A percentile compares a stretch with the other conserved stretches of the same genome.
Evolutionary conservation across 2,888 invertebrate species (phyloP).

Genomic region (Scrobipalpa atriplicella): DNA sequence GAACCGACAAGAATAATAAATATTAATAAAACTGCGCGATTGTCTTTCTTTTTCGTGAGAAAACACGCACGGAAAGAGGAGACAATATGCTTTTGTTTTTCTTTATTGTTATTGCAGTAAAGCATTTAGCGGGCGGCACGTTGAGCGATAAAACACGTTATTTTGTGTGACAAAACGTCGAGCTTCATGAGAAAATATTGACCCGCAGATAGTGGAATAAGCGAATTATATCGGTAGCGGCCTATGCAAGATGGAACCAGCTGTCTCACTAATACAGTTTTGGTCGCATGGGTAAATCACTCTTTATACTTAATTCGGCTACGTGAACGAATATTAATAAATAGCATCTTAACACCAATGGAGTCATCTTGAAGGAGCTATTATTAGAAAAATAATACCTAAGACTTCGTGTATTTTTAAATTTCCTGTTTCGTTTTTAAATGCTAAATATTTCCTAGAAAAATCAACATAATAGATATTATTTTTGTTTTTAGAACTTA

Average conservation of each 20-base stretch:
- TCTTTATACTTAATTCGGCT: too few species aligned
- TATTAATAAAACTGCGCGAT: conserved; percentile 75
- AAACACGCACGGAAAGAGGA: conserved; percentile 66
- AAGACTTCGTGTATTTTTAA: too few species aligned
- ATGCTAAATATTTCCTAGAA: too few species aligned
- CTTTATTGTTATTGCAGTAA: conserved; percentile 81
- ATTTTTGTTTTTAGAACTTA: too few species aligned
- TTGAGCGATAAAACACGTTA: conserved; percentile 76
- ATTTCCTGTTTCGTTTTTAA: too few species aligned
- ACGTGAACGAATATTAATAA: too few species aligned
- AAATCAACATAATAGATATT: too few species aligned
- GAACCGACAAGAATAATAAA: conserved; percentile 62
- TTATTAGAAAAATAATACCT: too few species aligned
- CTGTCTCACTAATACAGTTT: not conserved
- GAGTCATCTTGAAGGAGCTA: too few species aligned
- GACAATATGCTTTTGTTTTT: conserved; percentile 80
- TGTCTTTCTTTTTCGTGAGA: conserved; percentile 72
- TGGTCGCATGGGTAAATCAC: too few species aligned
- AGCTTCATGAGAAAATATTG: conserved; percentile 81
- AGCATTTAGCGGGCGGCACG: conserved; percentile 74
- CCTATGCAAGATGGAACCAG: conserved; percentile 59
- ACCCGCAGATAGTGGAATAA: conserved; percentile 80
- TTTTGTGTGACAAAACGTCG: conserved; percentile 82
- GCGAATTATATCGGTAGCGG: conserved; percentile 71
- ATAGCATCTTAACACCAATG: too few species aligned